Percentiles rank a stretch among this genome's conserved stretches.
Evolutionary conservation across 1,140 invertebrate genomes (phyloP).

Genomic region (Grapholita molesta): DNA sequence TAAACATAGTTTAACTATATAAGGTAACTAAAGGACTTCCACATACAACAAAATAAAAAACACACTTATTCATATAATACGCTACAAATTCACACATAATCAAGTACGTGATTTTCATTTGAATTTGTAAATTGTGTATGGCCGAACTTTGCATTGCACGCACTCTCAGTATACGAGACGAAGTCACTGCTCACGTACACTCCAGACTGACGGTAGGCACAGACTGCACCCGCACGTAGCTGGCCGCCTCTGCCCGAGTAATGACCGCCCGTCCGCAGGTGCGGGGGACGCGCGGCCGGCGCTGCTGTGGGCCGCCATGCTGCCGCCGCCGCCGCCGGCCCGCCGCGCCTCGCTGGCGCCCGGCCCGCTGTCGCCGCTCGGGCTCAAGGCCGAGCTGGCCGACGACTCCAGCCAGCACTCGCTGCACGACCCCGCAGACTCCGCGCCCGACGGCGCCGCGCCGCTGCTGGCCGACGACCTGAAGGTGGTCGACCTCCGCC

Average conservation of each 20-base stretch:
- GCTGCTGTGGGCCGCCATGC: constrained; percentile 79
- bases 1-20: background rate
- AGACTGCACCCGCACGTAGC: constrained; percentile 38
- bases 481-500: constrained; percentile 75
- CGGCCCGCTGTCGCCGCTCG: constrained; percentile 72
- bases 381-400: constrained; percentile 84
- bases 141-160: constrained; percentile 2
- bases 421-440: constrained; percentile 47
- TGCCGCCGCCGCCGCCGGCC: constrained; percentile 78
- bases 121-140: background rate
- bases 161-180: constrained; percentile 20
- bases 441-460: constrained; percentile 44
- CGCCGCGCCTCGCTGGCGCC: constrained; percentile 78
- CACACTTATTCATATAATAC: constrained; percentile 23
- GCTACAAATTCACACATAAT: constrained; percentile 18
- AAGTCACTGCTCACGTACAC: constrained; percentile 39
- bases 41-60: constrained; percentile 11
- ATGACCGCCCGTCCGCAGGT: constrained; percentile 23
- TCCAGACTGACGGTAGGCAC: constrained; percentile 31
- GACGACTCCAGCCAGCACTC: constrained; percentile 83
- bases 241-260: constrained; percentile 16
- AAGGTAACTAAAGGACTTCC: background rate
- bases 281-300: constrained; percentile 46
- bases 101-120: background rate
- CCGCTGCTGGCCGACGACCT: constrained; percentile 39